These are phyloP conservation scores for Aurelia coerulea DNA, from an alignment of 30 jellyfish, hydroid and myxozoan species.

Conservation along the genomic window DNA sequence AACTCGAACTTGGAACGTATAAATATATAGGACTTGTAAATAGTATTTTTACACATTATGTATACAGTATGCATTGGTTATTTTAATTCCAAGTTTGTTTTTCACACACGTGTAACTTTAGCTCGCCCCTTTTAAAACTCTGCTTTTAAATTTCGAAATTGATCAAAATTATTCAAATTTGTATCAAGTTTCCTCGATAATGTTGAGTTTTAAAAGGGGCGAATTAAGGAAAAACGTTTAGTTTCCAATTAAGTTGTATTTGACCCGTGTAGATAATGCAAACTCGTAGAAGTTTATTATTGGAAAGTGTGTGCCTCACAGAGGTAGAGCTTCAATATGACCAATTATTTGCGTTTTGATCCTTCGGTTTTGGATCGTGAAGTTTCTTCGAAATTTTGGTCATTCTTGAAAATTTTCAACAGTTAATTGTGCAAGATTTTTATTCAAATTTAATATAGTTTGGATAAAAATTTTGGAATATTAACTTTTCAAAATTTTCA, in stretches of 20 bases:
- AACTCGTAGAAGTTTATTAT: too few species aligned
- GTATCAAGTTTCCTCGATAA: too few species aligned
- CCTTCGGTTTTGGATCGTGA: background rate
- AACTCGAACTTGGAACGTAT: slow-evolving; percentile 3
- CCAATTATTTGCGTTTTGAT: background rate
- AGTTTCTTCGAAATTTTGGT: too few species aligned
- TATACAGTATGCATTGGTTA: slow-evolving; percentile 36
- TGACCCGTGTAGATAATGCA: background rate
- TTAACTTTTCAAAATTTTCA: too few species aligned
- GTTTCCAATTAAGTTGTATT: background rate
- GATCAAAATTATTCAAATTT: too few species aligned
- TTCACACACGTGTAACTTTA: background rate
- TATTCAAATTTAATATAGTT: too few species aligned
- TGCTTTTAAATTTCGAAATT: too few species aligned
- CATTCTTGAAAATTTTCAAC: too few species aligned
- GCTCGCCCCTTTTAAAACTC: background rate
- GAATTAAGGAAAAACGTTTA: background rate
- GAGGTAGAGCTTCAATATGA: slow-evolving; percentile 8
- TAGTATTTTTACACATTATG: slow-evolving; percentile 67
- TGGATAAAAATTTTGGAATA: too few species aligned
- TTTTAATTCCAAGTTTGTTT: slow-evolving; percentile 54
- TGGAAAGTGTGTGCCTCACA: slow-evolving; percentile 27
- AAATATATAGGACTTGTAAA: slow-evolving; percentile 51
- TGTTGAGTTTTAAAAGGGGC: too few species aligned
- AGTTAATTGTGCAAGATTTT: too few species aligned